Evolutionary conservation across 2,113 vertebrate species (phyloP), one percentile per base, ranked within the genome.

Genomic region (Eupsittula cactorum): DNA sequence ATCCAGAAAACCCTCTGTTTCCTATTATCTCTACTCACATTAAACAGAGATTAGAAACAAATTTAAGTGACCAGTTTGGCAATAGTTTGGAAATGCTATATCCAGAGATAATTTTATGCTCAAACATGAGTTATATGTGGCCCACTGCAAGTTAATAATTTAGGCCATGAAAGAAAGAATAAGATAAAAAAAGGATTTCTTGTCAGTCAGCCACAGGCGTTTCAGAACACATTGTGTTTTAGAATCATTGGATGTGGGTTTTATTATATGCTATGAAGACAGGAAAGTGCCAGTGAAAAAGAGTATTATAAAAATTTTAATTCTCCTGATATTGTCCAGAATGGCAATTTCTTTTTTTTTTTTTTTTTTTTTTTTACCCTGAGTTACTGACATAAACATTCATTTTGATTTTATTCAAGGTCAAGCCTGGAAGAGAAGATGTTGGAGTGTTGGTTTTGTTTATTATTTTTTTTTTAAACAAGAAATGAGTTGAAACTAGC

Each of bases 331-430:
- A 44, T 71, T 41, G 10, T 63, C 18, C 46, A 80, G 44, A 86
- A 42, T 29, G 46, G 6, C 10, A 73, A 17, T 49, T 42, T 39
- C 69, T 88, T 93, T 62, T 9, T 20, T 20, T 59, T 33, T 57
- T 20, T 20, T 59, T 33, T 57, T 70, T 25, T 44, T 9, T 57
- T 35, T 92, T 70, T 25, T 13, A 1, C 23, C 17, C 33, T 60
- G 53, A 80, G 60, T 82, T 95, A 96, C 77, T 39, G 83, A 79
- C 35, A 46, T 87, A 92, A 91, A 77, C 64, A 93, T 75, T 60
- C 19, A 88, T 95, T 96, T 93, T 92, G 44, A 73, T 95, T 97
- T 91, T 95, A 84, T 93, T 85, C 37, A 64, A 78, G 13, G 7
- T 71, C 3, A 6, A 39, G 41, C 28, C 9, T 62, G 39, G 44